These are phyloP conservation scores for Pandion haliaetus DNA, from an alignment of 2,113 vertebrate genomes.

Conservation along the genomic window DNA sequence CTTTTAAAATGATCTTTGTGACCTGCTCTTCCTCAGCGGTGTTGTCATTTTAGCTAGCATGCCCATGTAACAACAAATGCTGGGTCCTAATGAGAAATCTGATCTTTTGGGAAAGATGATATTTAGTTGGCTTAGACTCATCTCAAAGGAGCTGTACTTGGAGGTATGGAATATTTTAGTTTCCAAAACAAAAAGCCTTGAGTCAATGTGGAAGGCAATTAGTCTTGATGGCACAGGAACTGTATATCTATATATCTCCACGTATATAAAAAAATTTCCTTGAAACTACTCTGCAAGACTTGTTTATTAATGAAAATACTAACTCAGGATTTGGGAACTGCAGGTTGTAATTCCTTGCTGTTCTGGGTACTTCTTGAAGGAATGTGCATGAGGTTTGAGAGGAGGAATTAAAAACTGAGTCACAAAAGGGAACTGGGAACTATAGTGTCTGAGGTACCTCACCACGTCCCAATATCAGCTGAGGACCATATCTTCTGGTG, in stretches of 20 bases:
- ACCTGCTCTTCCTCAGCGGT: not conserved
- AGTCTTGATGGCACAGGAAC: not conserved
- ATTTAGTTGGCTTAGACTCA: not conserved
- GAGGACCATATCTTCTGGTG: not conserved
- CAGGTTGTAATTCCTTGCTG: not conserved
- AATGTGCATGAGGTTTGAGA: not conserved
- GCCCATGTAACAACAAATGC: not conserved
- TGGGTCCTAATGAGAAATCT: not conserved
- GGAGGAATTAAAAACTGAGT: not conserved
- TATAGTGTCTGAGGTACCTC: not conserved
- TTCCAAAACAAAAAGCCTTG: not conserved
- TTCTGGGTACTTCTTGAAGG: not conserved
- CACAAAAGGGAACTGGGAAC: not conserved
- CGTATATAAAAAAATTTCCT: not conserved
- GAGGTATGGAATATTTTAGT: not conserved
- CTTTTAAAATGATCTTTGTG: not conserved
- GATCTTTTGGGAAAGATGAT: not conserved
- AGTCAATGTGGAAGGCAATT: not conserved
- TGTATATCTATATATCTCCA: not conserved
- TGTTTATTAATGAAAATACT: not conserved
- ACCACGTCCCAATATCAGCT: not conserved
- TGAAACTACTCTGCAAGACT: not conserved
- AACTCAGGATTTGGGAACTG: not conserved
- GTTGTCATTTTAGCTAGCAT: not conserved
- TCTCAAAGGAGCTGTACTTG: not conserved